phyloP scores from a whole-genome alignment of 2,888 invertebrate species.

The Litoditis marina region DNA sequence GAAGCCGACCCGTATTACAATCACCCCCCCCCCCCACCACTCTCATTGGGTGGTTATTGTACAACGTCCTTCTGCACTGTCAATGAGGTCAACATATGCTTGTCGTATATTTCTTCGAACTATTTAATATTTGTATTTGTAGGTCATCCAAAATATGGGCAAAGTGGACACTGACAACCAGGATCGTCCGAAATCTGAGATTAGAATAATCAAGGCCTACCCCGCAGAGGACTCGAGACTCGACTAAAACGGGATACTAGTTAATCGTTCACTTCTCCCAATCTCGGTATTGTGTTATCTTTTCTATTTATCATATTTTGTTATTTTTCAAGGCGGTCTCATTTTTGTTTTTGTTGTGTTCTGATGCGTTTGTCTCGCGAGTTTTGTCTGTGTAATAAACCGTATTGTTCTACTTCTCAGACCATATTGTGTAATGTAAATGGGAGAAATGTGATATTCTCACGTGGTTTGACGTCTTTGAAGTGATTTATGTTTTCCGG shows the following conservation, averaged over 20 bases:
- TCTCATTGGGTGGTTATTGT: too few species aligned
- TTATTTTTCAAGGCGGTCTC: neutral
- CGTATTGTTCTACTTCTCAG: neutral
- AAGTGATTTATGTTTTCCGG: too few species aligned
- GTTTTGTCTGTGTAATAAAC: neutral
- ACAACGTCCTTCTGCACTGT: too few species aligned
- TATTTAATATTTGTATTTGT: too few species aligned
- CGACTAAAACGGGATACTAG: constrained; percentile 4
- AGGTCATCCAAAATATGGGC: constrained; percentile 85
- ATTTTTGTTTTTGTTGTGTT: neutral
- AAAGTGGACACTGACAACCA: constrained; percentile 87
- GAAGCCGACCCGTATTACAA: too few species aligned
- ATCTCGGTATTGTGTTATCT: neutral
- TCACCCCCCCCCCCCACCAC: too few species aligned
- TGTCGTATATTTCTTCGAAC: too few species aligned
- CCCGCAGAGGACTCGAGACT: constrained; percentile 42
- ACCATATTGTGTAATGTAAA: neutral
- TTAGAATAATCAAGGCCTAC: constrained; percentile 65
- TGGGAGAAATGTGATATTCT: too few species aligned
- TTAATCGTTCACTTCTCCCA: neutral
- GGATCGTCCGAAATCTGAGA: constrained; percentile 84
- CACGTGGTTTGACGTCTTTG: too few species aligned
- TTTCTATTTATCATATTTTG: neutral
- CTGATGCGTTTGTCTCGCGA: neutral
- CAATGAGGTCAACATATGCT: too few species aligned